Percentiles rank a stretch among this genome's conserved stretches.
Evolutionary conservation across 1,140 invertebrate species (phyloP).

Genomic region (honey bee (Apis mellifera)): DNA sequence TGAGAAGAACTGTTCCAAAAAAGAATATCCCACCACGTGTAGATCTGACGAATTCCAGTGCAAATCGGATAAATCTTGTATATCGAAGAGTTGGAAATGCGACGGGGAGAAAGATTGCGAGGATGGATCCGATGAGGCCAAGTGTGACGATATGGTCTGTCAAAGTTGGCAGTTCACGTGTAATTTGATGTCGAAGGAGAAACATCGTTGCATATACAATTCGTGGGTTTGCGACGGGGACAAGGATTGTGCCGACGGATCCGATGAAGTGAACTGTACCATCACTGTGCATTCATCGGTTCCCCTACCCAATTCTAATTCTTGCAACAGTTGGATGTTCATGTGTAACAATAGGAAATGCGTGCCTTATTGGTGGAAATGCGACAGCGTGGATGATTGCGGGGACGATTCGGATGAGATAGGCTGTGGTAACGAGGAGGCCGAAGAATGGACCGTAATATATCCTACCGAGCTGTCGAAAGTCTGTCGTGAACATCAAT

Average conservation of each 20-base stretch:
- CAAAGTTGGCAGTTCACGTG: conserved; percentile 81
- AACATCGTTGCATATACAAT: conserved; percentile 74
- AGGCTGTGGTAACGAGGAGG: conserved; percentile 81
- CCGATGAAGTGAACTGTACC: conserved; percentile 88
- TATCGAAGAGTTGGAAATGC: conserved; percentile 83
- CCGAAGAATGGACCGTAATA: conserved; percentile 57
- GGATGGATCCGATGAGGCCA: conserved; percentile 71
- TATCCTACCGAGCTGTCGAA: conserved; percentile 70
- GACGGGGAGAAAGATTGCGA: conserved; percentile 83
- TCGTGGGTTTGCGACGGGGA: conserved; percentile 89
- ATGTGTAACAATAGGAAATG: conserved; percentile 88
- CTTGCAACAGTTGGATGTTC: conserved; percentile 90
- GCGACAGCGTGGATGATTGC: conserved; percentile 88
- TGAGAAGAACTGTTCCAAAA: conserved; percentile 82
- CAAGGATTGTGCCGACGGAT: conserved; percentile 85
- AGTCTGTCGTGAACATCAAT: conserved; percentile 85
- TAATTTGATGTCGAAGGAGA: conserved; percentile 57
- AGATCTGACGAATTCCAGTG: conserved; percentile 82
- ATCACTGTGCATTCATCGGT: conserved; percentile 60
- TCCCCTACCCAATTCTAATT: conserved; percentile 70
- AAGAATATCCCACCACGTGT: conserved; percentile 66
- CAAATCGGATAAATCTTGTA: conserved; percentile 77
- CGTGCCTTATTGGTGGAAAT: conserved; percentile 92
- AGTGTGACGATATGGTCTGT: conserved; percentile 76
- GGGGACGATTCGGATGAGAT: conserved; percentile 90